Conservation (phyloP, 2,113 vertebrate species). For the Erythrocercus mccallii region DNA sequence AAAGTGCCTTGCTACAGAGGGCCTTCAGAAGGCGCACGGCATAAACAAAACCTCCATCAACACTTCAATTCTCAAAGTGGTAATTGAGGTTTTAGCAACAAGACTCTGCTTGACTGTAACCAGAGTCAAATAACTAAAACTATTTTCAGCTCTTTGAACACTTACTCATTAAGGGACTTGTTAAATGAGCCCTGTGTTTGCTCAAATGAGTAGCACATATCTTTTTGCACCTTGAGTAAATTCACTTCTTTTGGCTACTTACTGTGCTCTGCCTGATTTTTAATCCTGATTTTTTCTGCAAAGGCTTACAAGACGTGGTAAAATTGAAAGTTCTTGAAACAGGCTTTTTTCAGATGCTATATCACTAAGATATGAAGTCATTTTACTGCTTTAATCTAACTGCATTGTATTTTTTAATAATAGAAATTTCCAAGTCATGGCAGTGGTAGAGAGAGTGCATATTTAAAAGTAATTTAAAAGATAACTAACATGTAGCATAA, state of each 20-base stretch:
- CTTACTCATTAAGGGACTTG: neutral
- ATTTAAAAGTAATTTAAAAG: neutral
- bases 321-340: neutral
- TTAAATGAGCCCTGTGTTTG: neutral
- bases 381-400: neutral
- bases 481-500: neutral
- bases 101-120: slow-evolving; percentile 36
- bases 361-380: neutral
- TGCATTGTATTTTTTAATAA: neutral
- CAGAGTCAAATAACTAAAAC: slow-evolving; percentile 19
- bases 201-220: neutral
- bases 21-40: neutral
- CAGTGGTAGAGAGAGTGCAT: neutral
- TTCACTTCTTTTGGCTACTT: neutral
- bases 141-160: neutral
- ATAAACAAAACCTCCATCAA: slow-evolving; percentile 15
- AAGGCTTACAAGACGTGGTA: neutral
- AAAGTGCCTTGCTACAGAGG: neutral
- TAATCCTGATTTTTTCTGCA: neutral
- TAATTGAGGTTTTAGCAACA: slow-evolving; percentile 45
- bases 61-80: neutral
- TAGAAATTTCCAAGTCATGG: neutral
- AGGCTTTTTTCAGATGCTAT: neutral
- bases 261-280: neutral
- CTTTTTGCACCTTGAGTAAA: neutral